Conservation (phyloP, 2,797 vertebrate genomes). For the Ctenochaetus hawaiiensis region DNA sequence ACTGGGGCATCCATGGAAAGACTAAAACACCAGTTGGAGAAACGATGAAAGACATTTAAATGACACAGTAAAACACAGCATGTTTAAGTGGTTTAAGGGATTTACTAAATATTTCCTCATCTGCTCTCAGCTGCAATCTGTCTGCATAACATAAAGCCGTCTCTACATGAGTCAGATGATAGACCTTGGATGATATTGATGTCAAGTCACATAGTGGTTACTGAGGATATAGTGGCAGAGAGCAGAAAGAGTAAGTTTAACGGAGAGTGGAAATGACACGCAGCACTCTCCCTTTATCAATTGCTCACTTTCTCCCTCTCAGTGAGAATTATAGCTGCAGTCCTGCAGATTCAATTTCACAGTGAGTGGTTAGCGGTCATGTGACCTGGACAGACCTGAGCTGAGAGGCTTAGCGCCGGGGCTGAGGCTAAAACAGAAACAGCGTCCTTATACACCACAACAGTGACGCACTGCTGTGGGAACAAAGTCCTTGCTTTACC, state of each 20-base stretch:
- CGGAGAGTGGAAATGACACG: constrained; percentile 20
- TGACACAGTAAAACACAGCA: background rate
- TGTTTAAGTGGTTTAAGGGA: constrained; percentile 10
- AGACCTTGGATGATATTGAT: background rate
- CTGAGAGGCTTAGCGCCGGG: constrained; percentile 76
- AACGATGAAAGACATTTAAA: background rate
- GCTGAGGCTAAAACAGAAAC: constrained; percentile 70
- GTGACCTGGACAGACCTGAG: constrained; percentile 79
- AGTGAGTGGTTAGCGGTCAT: constrained; percentile 78
- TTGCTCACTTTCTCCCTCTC: constrained; percentile 45
- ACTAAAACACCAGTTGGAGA: background rate
- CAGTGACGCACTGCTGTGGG: constrained; percentile 56
- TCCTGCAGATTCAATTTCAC: constrained; percentile 76
- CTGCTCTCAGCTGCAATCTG: background rate
- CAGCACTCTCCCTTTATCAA: constrained; percentile 43
- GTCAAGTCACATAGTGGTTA: constrained; percentile 10
- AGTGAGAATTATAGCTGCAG: constrained; percentile 70
- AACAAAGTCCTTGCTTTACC: constrained; percentile 31
- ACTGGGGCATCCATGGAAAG: background rate
- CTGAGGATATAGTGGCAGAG: background rate
- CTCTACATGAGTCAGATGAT: constrained; percentile 8
- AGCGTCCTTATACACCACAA: constrained; percentile 34
- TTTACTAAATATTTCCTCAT: background rate
- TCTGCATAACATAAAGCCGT: background rate
- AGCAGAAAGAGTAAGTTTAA: constrained; percentile 21